Base-by-base conservation (phyloP, 2,888 invertebrate species). In the Rhagium mordax region DNA sequence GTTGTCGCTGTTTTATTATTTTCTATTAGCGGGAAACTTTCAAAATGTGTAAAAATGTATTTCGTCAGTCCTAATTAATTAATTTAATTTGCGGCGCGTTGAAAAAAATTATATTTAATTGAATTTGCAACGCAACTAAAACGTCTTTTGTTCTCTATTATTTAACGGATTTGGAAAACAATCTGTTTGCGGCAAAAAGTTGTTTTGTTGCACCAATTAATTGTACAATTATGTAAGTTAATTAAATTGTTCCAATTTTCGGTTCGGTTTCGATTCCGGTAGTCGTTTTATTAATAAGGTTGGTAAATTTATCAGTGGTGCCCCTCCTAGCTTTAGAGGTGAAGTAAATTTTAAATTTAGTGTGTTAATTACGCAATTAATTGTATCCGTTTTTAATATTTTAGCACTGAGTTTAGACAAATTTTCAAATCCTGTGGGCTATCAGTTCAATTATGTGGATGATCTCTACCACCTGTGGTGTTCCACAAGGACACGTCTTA, bases 141-240 rank as follows among this genome's bases (percentile, higher is more conserved):
- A n/a, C 5, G 13, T 41, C 41, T 41, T 53, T 24, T 21, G 24
- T 53, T 53, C 21, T 15, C n/a, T 57, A 57, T 57, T 57, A 57
- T 57, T 57, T 57, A 57, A 57, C n/a, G 5, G 15, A 8, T n/a
- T 27, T 57, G 27, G 15, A 27, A 57, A 57, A 24, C 27, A 57
- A 24, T 27, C 27, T 8, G 6, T 6, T 7, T 57, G 55, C n/a
- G 6, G 27, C 15, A n/a, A 57, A 24, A 57, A 57, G 15, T 27
- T 10, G 27, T 57, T 24, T 57, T 57, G 13, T 27, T 57, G 1
- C 6, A 27, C 1, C 55, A 57, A 27, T 57, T 57, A 57, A 10
- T 27, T 57, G 15, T 15, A 24, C 27, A 57, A 57, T 57, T 57
- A 57, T 27, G 27, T 57, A 57, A 57, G n/a, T 15, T 57, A 15